Evolutionary conservation across 2,888 invertebrate species (phyloP), one percentile per base, ranked within the genome.

Genomic region (Caenorhabditis auriculariae): DNA sequence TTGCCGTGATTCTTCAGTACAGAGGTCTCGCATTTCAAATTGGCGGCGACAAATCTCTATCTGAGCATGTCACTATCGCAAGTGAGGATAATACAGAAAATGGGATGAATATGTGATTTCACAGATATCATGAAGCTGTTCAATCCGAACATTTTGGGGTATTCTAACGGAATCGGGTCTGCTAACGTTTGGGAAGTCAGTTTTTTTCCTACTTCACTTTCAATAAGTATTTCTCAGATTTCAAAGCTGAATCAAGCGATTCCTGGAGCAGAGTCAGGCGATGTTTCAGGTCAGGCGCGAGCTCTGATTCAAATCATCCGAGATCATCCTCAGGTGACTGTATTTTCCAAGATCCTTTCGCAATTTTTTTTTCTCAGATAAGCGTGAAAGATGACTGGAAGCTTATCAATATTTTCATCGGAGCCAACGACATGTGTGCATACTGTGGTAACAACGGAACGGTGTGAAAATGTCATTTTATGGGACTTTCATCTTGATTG

Each of bases 41-140:
- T 41, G 75, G 75, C 37, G 75, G 74, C 17, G 72, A 75, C 48
- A 53, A 47, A 26, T 24, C 52, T 0, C 59, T 75, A 4, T 69
- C 66, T 35, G 48, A 67, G 39, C 75, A 75, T 53, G 65, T 75
- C 15, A 75, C 74, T 7, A 45, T 75, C 29, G 63, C 74, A 17
- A 73, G 74, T 75, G 4, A 54, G 58, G 24, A 42, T 24, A 19
- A 9, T 4, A 42, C 9, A 21, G 26, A 21, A 42, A 42, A 39
- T 9, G 5, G 19, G 5, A 39, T 7, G 21, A 39, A 24, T 17
- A 24, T 41, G 3, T 12, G 19, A 3, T 41, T n/a, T 32, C 28
- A 26, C 55, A 76, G 76, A 90, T 79, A 88, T 90, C 74, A 82
- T 90, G 47, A 87, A 88, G 84, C 87, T 88, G 82, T 89, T 87